A percentile compares a stretch with the other conserved stretches of the same genome.
phyloP scores from a whole-genome alignment of 2,113 vertebrate genomes.

The Oryzias woworae region DNA sequence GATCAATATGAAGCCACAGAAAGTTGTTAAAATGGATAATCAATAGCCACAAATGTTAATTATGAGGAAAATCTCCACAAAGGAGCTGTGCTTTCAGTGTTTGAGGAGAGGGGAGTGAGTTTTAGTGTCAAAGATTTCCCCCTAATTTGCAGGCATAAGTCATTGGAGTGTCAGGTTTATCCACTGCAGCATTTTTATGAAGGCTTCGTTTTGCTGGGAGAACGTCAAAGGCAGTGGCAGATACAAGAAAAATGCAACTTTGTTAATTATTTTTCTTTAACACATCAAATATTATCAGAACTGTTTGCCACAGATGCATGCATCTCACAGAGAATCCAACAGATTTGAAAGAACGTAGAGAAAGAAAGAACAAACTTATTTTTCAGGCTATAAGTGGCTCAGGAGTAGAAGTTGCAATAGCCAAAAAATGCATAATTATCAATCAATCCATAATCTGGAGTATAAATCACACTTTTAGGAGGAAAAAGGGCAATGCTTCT shows the following conservation, averaged over 20 bases:
- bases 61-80: constrained; percentile 33
- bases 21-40: constrained; percentile 52
- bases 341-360: constrained; percentile 38
- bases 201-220: constrained; percentile 24
- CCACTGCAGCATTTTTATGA: constrained; percentile 25
- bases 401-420: too few relatives aligned
- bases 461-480: too few relatives aligned
- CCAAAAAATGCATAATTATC: too few relatives aligned
- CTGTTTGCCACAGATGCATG: constrained; percentile 40
- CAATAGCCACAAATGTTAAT: constrained; percentile 52
- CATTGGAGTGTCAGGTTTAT: constrained; percentile 39
- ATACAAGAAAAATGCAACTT: constrained; percentile 24
- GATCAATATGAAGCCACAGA: constrained; percentile 47
- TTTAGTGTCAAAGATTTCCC: constrained; percentile 15
- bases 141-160: constrained; percentile 12
- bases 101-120: constrained; percentile 28
- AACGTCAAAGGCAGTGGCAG: constrained; percentile 24
- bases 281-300: constrained; percentile 50
- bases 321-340: constrained; percentile 47
- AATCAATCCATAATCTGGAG: too few relatives aligned
- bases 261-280: constrained; percentile 25
- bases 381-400: constrained; percentile 10
- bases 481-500: too few relatives aligned
- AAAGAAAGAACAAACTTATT: not conserved
- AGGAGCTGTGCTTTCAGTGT: constrained; percentile 25